Evolutionary conservation across 23 tunicate species (phyloP).

Genomic region (Ciona savignyi): DNA sequence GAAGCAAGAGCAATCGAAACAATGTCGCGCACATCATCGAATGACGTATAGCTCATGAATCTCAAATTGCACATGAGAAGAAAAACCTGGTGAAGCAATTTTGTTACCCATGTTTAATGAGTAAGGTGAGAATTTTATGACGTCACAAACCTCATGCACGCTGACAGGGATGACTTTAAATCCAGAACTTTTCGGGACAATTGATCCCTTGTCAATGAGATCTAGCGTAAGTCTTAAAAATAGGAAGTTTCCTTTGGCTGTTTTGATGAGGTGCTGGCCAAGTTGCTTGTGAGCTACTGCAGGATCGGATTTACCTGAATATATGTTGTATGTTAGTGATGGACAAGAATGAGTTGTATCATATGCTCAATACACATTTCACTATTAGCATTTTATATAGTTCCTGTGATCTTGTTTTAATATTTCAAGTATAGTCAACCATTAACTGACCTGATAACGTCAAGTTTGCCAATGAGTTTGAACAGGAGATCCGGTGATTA

Average conservation of each 20-base stretch:
- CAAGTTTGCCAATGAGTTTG: constrained; percentile 41
- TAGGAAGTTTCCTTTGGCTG: constrained; percentile 75
- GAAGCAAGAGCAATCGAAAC: constrained; percentile 81
- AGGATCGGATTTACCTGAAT: constrained; percentile 81
- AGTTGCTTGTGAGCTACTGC: constrained; percentile 76
- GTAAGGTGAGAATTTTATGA: not conserved
- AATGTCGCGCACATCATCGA: constrained; percentile 67
- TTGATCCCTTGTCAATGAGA: constrained; percentile 61
- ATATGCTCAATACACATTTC: not conserved
- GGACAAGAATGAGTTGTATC: too few relatives aligned
- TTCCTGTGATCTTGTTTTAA: not conserved
- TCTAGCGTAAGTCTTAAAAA: constrained; percentile 82
- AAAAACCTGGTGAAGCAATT: constrained; percentile 42
- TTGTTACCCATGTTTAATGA: not conserved
- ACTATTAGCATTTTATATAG: not conserved
- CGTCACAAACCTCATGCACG: constrained; percentile 39
- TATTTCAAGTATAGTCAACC: not conserved
- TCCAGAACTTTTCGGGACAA: constrained; percentile 83
- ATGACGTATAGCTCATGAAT: constrained; percentile 69
- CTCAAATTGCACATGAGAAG: constrained; percentile 68
- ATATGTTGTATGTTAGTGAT: too few relatives aligned
- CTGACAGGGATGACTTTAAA: constrained; percentile 68
- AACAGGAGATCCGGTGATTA: constrained; percentile 37
- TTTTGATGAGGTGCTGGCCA: constrained; percentile 40
- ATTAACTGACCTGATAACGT: constrained; percentile 41